Percentiles rank a stretch among this genome's conserved stretches.
phyloP scores from a whole-genome alignment of 2,888 invertebrate species.

The Diarsia rubi region DNA sequence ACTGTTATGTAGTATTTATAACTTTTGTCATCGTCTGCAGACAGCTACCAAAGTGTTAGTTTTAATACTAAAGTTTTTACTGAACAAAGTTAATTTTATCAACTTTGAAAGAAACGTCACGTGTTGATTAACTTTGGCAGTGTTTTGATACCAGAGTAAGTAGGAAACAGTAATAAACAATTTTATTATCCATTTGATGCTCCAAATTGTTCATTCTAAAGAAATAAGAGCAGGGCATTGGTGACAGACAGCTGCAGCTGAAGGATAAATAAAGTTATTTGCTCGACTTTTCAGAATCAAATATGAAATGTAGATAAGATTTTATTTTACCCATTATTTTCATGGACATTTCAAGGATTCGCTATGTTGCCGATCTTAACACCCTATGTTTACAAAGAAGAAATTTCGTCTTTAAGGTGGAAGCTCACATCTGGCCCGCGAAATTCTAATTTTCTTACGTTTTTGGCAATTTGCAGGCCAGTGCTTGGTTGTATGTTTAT shows the following conservation, averaged over 20 bases:
- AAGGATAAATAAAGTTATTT: background rate
- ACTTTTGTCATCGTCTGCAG: background rate
- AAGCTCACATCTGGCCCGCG: too few relatives aligned
- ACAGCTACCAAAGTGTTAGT: background rate
- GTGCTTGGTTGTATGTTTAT: too few relatives aligned
- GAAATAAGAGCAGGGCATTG: background rate
- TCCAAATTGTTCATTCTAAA: background rate
- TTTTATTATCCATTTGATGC: background rate
- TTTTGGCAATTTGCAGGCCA: too few relatives aligned
- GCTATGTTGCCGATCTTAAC: too few relatives aligned
- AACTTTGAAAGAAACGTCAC: background rate
- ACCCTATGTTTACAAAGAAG: too few relatives aligned
- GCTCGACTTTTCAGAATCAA: background rate
- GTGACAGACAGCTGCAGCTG: background rate
- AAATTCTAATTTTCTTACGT: too few relatives aligned
- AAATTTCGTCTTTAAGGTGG: too few relatives aligned
- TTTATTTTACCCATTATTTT: too few relatives aligned
- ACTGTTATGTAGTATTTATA: background rate
- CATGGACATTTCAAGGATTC: too few relatives aligned
- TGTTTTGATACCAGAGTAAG: background rate
- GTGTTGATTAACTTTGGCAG: background rate
- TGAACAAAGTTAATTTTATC: background rate
- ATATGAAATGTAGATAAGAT: too few relatives aligned
- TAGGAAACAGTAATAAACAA: background rate
- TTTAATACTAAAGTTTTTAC: constrained; percentile 22